Conservation (phyloP, 2,888 invertebrate genomes). For the Myopa testacea region DNA sequence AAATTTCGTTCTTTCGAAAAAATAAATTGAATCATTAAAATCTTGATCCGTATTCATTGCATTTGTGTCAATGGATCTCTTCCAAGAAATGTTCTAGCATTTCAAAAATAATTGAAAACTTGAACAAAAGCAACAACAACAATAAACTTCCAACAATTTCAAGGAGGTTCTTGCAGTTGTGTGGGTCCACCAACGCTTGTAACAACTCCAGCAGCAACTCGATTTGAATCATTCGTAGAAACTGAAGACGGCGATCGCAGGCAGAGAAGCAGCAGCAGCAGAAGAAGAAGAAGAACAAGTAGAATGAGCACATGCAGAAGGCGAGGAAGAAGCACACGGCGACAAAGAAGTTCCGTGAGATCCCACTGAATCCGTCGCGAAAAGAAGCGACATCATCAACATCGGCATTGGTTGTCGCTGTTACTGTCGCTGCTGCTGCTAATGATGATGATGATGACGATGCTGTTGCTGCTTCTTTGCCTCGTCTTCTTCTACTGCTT, state of each 20-base stretch:
- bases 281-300: constrained; percentile 31
- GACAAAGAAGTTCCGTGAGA: constrained; percentile 22
- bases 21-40: too few relatives aligned
- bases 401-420: constrained; percentile 14
- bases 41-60: too few relatives aligned
- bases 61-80: too few relatives aligned
- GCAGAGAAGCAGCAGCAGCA: constrained; percentile 37
- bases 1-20: too few relatives aligned
- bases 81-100: too few relatives aligned
- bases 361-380: background rate
- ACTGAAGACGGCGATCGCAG: background rate
- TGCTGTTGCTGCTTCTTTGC: constrained; percentile 38
- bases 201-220: background rate
- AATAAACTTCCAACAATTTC: too few relatives aligned
- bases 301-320: constrained; percentile 1
- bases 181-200: constrained; percentile 29
- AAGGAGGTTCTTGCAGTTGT: too few relatives aligned
- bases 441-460: constrained; percentile 39
- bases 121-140: too few relatives aligned
- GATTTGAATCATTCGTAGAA: constrained; percentile 37
- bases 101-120: too few relatives aligned
- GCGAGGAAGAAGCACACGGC: background rate
- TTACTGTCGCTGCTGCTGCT: constrained; percentile 34
- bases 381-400: constrained; percentile 14
- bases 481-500: too few relatives aligned